Evolutionary conservation across 2,797 vertebrate species (phyloP), one percentile per base, ranked within the genome.

Genomic region (Australoheros facetus): DNA sequence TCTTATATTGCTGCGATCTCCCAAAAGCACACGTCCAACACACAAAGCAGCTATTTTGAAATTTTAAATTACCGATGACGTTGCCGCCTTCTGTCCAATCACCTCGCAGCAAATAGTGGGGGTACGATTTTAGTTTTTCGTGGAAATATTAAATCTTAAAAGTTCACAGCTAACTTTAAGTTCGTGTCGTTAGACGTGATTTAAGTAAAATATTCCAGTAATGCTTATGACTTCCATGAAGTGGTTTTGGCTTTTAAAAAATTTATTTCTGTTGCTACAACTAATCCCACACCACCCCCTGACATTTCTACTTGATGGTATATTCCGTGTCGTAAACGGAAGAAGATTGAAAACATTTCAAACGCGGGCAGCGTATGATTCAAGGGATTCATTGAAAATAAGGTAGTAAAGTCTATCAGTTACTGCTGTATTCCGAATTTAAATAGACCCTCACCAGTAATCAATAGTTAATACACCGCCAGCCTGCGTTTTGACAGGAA

Each of bases 21-120:
- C 58, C 3, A 7, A 56, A 12, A 26, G n/a, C 14, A 54, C 73
- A 66, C 57, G 26, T 80, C 30, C 75, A 59, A 60, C 1, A 60
- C 30, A 17, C 58, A 26, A 4, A 34, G 75, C 73, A 64, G 64
- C 64, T 74, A 80, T 71, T 92, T 93, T 88, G 58, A 93, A 94
- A 13, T 88, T 94, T 94, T 88, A 90, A 94, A 93, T 73, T 32
- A 3, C 55, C 26, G 16, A 8, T 91, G 87, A 92, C 84, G 89
- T 89, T 1, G 3, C 1, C 9, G 4, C 5, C 1, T 45, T 3
- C 26, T 17, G 32, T 23, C 94, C 91, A 94, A 93, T 92, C 89
- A 87, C 8, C n/a, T 64, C 72, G 14, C 1, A 77, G 30, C 3
- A 69, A 1, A 16, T 5, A 17, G 19, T 4, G 32, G 39, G 0